Base-by-base conservation (phyloP, 1,140 invertebrate species). In the Euborellia annulipes region DNA sequence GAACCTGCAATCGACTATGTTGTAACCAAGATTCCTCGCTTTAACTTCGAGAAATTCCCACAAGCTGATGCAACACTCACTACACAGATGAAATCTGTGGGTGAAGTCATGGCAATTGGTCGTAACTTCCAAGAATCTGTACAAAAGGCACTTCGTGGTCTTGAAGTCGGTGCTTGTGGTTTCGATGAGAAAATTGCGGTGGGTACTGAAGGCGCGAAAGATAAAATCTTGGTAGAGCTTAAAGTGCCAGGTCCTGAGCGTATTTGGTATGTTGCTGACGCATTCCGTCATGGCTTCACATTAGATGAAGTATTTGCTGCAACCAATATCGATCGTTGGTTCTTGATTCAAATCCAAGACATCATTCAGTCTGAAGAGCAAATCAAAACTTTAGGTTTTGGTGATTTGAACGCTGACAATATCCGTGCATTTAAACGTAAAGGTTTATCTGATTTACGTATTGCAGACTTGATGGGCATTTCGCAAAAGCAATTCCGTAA, bases 101-200 rank as follows among this genome's bases (percentile, higher is more conserved):
- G 47, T 11, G 47, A 48, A 46, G 47, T 48, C 13, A 47, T 48
- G 43, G 47, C 43, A 20, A 48, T 48, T 19, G 47, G 47, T 17
- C 23, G 43, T 36, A 36, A 42, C 4, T 30, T 45, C 4, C 23
- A 46, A 36, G 47, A 48, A 38, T 18, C 47, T 3, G 9, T 48
- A n/a, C 43, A 47, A 48, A 48, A 48, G 21, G 47, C 47, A n/a
- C 6, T 49, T n/a, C 11, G 41, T 4, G 17, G 20, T 9, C n/a
- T 46, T 8, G 41, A 47, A 45, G 9, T 4, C 9, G 41, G 6
- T n/a, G n/a, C n/a, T n/a, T n/a, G n/a, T n/a, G n/a, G n/a, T n/a
- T n/a, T n/a, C n/a, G n/a, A n/a, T n/a, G n/a, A n/a, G n/a, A n/a
- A n/a, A n/a, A n/a, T n/a, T n/a, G n/a, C n/a, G n/a, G n/a, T n/a